These are phyloP conservation scores for Panopea generosa DNA, from an alignment of 2,888 invertebrate genomes.

Conservation along the genomic window DNA sequence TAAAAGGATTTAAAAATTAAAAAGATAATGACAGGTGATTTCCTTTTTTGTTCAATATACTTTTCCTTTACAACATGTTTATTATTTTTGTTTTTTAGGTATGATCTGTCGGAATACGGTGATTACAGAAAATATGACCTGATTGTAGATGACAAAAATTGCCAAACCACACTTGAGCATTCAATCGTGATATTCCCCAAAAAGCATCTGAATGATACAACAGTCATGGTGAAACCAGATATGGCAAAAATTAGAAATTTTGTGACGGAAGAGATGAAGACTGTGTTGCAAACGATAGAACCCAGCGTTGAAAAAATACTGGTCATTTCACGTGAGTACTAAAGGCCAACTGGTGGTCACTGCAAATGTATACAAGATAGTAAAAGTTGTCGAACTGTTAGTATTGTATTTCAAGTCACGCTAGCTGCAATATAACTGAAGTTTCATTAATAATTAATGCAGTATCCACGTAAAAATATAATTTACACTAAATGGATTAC, in stretches of 20 bases:
- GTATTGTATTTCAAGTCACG: too few species aligned
- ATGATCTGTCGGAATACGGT: slow-evolving; percentile 48
- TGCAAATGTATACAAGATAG: too few species aligned
- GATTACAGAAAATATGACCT: slow-evolving; percentile 48
- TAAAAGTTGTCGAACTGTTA: too few species aligned
- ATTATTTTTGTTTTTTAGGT: slow-evolving; percentile 29
- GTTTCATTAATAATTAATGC: too few species aligned
- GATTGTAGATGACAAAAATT: slow-evolving; percentile 32
- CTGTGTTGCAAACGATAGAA: slow-evolving; percentile 26
- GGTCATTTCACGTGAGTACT: slow-evolving; percentile 53
- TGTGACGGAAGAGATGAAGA: slow-evolving; percentile 37
- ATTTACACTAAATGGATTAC: too few species aligned
- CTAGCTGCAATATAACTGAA: too few species aligned
- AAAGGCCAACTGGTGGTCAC: too few species aligned
- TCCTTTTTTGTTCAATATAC: too few species aligned
- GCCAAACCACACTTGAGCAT: slow-evolving; percentile 41
- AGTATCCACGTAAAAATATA: too few species aligned
- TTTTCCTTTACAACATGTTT: too few species aligned
- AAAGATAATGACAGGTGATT: too few species aligned
- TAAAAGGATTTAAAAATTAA: too few species aligned
- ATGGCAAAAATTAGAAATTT: slow-evolving; percentile 22
- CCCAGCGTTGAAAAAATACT: slow-evolving; percentile 44
- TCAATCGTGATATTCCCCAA: slow-evolving; percentile 58
- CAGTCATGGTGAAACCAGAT: slow-evolving; percentile 48
- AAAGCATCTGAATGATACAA: slow-evolving; percentile 50